phyloP scores from a whole-genome alignment of 1,140 invertebrate species.

The Pachypsylla venusta region DNA sequence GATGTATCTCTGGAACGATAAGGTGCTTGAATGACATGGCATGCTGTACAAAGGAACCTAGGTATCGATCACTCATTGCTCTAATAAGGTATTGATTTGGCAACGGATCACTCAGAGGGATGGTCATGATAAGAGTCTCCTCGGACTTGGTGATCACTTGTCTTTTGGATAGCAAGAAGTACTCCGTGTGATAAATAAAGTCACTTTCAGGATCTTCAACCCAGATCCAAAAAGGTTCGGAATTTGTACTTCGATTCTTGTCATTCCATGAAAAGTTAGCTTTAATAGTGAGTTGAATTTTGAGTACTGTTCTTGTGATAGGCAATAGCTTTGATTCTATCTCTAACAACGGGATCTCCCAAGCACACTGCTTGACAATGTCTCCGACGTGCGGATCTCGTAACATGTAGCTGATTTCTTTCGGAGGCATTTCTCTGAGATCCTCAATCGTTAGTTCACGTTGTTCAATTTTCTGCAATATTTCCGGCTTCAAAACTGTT shows the following conservation, averaged over 20 bases:
- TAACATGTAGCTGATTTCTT: slow-evolving; percentile 68
- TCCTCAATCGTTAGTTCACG: slow-evolving; percentile 54
- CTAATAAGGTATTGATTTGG: slow-evolving; percentile 85
- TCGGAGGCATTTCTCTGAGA: slow-evolving; percentile 68
- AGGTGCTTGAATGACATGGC: slow-evolving; percentile 77
- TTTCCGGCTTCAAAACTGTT: slow-evolving; percentile 53
- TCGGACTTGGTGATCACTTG: slow-evolving; percentile 51
- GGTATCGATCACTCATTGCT: slow-evolving; percentile 77
- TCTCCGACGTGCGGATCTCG: slow-evolving; percentile 58
- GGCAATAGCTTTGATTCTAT: slow-evolving; percentile 79
- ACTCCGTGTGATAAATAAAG: slow-evolving; percentile 92
- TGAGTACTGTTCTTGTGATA: slow-evolving; percentile 82
- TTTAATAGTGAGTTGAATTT: slow-evolving; percentile 66
- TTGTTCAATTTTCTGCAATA: slow-evolving; percentile 68
- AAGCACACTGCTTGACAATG: slow-evolving; percentile 66
- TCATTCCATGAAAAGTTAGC: slow-evolving; percentile 86
- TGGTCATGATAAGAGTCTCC: slow-evolving; percentile 85
- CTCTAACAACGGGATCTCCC: slow-evolving; percentile 68
- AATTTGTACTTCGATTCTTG: slow-evolving; percentile 66
- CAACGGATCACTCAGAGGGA: slow-evolving; percentile 81
- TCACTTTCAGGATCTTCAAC: slow-evolving; percentile 90
- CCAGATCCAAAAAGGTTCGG: slow-evolving; percentile 95
- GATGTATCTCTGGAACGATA: slow-evolving; percentile 81
- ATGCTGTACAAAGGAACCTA: slow-evolving; percentile 58
- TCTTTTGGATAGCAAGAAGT: slow-evolving; percentile 75